Evolutionary conservation across 1,140 invertebrate genomes (phyloP).

Genomic region (Nephotettix cincticeps): DNA sequence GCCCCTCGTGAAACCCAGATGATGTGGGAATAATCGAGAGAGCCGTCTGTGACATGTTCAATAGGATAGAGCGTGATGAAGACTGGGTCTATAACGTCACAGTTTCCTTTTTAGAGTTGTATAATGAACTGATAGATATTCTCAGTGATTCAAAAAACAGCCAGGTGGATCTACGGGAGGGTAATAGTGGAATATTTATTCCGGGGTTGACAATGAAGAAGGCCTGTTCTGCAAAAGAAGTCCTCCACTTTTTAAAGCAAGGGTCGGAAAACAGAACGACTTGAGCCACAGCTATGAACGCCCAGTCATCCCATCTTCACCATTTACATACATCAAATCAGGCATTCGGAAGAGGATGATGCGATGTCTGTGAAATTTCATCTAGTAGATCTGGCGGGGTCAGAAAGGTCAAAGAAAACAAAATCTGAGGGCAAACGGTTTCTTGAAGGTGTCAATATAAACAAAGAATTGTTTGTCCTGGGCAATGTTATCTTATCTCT

Average conservation of each 20-base stretch:
- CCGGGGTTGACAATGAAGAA: constrained; percentile 61
- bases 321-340: constrained; percentile 68
- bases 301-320: constrained; percentile 92
- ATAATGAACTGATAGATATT: constrained; percentile 58
- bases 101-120: constrained; percentile 49
- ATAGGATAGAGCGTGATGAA: background rate
- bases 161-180: constrained; percentile 81
- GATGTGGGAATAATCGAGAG: background rate
- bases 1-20: background rate
- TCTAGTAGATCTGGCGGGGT: constrained; percentile 90
- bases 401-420: constrained; percentile 90
- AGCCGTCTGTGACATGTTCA: background rate
- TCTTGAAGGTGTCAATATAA: constrained; percentile 92
- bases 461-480: constrained; percentile 84
- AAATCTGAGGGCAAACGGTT: constrained; percentile 88
- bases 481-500: constrained; percentile 93
- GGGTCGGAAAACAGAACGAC: constrained; percentile 80
- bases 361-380: constrained; percentile 78
- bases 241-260: constrained; percentile 53
- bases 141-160: constrained; percentile 56
- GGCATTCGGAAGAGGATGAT: constrained; percentile 61
- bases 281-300: constrained; percentile 93
- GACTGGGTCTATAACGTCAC: too few relatives aligned
- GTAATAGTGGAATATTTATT: constrained; percentile 52
- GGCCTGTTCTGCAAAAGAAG: constrained; percentile 60